Evolutionary conservation across 2,113 vertebrate genomes (phyloP).

Genomic region (Pedionomus torquatus): DNA sequence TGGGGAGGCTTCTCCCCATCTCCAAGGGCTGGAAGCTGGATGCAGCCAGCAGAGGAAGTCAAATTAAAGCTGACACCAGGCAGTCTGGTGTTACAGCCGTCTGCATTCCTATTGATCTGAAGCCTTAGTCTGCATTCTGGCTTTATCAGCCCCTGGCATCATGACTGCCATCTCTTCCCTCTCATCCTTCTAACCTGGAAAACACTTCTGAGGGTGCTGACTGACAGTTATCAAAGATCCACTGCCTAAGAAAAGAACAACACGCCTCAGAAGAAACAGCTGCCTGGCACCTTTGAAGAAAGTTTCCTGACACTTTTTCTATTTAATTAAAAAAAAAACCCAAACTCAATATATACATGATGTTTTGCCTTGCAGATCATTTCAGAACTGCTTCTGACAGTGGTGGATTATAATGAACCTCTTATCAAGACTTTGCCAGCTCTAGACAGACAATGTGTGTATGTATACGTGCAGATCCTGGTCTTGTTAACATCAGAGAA

Average conservation of each 20-base stretch:
- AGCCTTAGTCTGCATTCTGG: conserved; percentile 58
- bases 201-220: conserved; percentile 51
- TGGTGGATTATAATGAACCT: conserved; percentile 55
- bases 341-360: neutral
- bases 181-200: conserved; percentile 52
- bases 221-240: conserved; percentile 47
- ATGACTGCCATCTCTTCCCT: conserved; percentile 3
- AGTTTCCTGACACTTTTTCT: conserved; percentile 54
- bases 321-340: conserved; percentile 48
- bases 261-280: conserved; percentile 40
- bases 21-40: neutral
- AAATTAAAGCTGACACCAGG: conserved; percentile 59
- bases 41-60: neutral
- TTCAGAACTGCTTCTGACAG: conserved; percentile 47
- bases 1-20: neutral
- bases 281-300: conserved; percentile 58
- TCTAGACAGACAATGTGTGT: conserved; percentile 25
- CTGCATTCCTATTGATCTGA: conserved; percentile 59
- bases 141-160: conserved; percentile 61
- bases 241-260: conserved; percentile 27
- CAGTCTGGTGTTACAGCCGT: conserved; percentile 52
- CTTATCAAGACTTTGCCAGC: conserved; percentile 51
- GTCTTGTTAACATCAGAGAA: conserved; percentile 49
- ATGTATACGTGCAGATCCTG: neutral
- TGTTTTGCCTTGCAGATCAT: conserved; percentile 17